Conservation (phyloP, 2,797 vertebrate genomes). For the Miichthys miiuy region DNA sequence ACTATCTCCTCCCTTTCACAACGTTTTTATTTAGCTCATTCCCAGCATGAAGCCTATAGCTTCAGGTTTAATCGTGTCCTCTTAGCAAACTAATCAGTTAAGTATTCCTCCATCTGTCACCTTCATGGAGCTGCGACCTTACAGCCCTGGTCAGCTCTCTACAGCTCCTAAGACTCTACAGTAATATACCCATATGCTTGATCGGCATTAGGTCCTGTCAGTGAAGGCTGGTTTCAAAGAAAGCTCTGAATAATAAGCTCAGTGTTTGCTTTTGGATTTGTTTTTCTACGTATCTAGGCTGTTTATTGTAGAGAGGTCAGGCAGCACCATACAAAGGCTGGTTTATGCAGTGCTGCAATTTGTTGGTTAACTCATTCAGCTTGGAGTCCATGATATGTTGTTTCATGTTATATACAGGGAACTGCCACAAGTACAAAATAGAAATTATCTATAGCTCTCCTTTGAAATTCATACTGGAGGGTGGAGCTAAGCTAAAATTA, state of each 20-base stretch:
- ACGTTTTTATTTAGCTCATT: conserved; percentile 40
- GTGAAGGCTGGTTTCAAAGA: conserved; percentile 19
- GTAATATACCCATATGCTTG: conserved; percentile 34
- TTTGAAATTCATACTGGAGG: conserved; percentile 22
- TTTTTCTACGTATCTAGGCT: neutral
- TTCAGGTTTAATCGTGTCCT: conserved; percentile 68
- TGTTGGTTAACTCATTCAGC: neutral
- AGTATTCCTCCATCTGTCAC: conserved; percentile 78
- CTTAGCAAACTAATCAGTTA: conserved; percentile 74
- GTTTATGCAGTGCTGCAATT: neutral
- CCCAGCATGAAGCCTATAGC: conserved; percentile 43
- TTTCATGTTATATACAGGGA: neutral
- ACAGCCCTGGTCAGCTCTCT: conserved; percentile 44
- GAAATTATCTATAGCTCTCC: conserved; percentile 6
- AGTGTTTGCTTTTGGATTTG: conserved; percentile 1
- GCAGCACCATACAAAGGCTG: conserved; percentile 12
- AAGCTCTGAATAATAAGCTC: conserved; percentile 11
- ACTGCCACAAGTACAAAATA: neutral
- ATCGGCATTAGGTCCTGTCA: conserved; percentile 43
- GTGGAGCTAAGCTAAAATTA: conserved; percentile 22
- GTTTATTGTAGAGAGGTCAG: neutral
- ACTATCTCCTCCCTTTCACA: conserved; percentile 53
- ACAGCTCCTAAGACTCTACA: conserved; percentile 46
- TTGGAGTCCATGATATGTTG: neutral
- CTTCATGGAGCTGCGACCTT: conserved; percentile 45